Evolutionary conservation across 2,888 invertebrate species (phyloP).

Genomic region (Xanthostigma xanthostigma): DNA sequence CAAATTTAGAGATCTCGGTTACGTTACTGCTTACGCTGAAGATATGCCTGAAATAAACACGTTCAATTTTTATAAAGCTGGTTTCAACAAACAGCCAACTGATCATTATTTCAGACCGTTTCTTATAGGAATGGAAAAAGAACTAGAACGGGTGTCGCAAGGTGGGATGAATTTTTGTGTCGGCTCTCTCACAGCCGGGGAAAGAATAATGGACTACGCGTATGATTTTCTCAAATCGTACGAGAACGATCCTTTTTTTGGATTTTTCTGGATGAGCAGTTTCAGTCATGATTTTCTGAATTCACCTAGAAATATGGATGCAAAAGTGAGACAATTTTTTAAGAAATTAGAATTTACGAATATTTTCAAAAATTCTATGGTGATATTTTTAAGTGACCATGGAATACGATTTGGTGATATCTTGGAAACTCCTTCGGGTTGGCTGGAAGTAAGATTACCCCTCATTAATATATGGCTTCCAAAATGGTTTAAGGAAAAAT

Average conservation of each 20-base stretch:
- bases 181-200: slow-evolving; percentile 45
- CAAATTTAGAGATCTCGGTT: slow-evolving; percentile 50
- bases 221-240: slow-evolving; percentile 49
- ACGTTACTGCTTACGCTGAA: slow-evolving; percentile 68
- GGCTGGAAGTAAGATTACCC: slow-evolving; percentile 65
- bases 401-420: slow-evolving; percentile 64
- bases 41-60: slow-evolving; percentile 59
- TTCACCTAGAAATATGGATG: slow-evolving; percentile 50
- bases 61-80: slow-evolving; percentile 57
- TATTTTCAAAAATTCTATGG: slow-evolving; percentile 45
- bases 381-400: slow-evolving; percentile 65
- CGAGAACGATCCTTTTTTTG: slow-evolving; percentile 47
- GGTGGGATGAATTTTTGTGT: slow-evolving; percentile 40
- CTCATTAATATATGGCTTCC: slow-evolving; percentile 57
- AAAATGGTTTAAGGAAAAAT: slow-evolving; percentile 35
- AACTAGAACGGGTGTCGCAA: slow-evolving; percentile 32
- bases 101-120: slow-evolving; percentile 71
- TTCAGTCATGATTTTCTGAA: slow-evolving; percentile 58
- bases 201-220: slow-evolving; percentile 53
- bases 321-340: slow-evolving; percentile 40
- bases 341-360: slow-evolving; percentile 40
- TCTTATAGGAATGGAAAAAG: slow-evolving; percentile 48
- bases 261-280: slow-evolving; percentile 65
- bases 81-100: slow-evolving; percentile 58
- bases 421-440: slow-evolving; percentile 50